Percentiles rank a stretch among this genome's conserved stretches.
phyloP scores from a whole-genome alignment of 2,113 vertebrate genomes.

The Xiphophorus couchianus region DNA sequence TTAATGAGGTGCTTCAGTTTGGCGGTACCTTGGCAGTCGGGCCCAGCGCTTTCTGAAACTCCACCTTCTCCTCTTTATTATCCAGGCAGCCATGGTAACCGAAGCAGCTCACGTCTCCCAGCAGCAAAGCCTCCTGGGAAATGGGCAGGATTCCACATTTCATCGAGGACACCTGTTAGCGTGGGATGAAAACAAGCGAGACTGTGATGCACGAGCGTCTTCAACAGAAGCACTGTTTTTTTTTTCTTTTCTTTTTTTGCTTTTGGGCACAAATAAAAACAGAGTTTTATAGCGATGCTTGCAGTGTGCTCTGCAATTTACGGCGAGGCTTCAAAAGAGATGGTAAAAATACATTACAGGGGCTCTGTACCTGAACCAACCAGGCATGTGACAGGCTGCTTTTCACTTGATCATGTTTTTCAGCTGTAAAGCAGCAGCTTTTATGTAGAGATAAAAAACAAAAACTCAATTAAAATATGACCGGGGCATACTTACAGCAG shows the following conservation, averaged over 20 bases:
- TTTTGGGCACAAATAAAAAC: conserved; percentile 48
- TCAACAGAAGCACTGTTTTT: conserved; percentile 42
- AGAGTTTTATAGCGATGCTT: neutral
- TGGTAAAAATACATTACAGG: conserved; percentile 16
- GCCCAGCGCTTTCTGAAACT: conserved; percentile 94
- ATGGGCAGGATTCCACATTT: conserved; percentile 96
- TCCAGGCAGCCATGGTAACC: conserved; percentile 92
- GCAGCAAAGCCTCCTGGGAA: conserved; percentile 94
- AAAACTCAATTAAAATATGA: neutral
- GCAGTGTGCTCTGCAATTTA: conserved; percentile 47
- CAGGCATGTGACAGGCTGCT: conserved; percentile 28
- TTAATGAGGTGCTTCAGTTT: conserved; percentile 55
- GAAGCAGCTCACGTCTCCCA: conserved; percentile 92
- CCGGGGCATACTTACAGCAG: conserved; percentile 86
- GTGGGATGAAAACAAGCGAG: conserved; percentile 55
- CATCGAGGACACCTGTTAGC: conserved; percentile 94
- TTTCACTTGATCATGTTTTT: conserved; percentile 33
- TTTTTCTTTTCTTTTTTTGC: conserved; percentile 40
- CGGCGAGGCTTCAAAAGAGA: conserved; percentile 43
- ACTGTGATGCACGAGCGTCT: conserved; percentile 37
- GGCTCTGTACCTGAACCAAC: conserved; percentile 44
- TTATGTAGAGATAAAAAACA: conserved; percentile 8
- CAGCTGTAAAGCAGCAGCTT: conserved; percentile 36
- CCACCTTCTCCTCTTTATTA: conserved; percentile 91
- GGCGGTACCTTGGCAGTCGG: conserved; percentile 91